Evolutionary conservation across 2,797 vertebrate species (phyloP), one percentile per base, ranked within the genome.

Genomic region (Coccyzus lansbergi): DNA sequence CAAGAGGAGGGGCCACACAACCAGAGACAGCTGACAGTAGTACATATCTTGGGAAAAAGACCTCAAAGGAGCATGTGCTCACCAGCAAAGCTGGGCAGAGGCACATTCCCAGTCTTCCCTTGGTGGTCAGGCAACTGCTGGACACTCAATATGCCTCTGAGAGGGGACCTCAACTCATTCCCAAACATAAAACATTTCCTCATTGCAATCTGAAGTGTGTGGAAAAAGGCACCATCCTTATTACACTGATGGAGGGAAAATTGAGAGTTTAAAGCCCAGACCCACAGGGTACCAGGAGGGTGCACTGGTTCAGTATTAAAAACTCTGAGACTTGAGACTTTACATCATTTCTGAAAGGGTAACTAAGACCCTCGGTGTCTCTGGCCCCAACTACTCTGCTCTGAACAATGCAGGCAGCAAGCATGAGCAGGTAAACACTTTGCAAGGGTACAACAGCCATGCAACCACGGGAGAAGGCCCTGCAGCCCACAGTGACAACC

Each of bases 21-120:
- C 8, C 56, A 83, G 10, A 24, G 46, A 53, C 33, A 83, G 46
- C 15, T 17, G 56, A 72, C 10, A 44, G 15, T 7, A 42, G 18
- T 29, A 49, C 0, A 0, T 12, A 3, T 36, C 6, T 20, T 40
- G 15, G 40, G 38, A 38, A 76, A 40, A 74, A 53, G 33, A 26
- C 22, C 64, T 6, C 25, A 58, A 83, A 44, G 24, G 25, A 80
- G 56, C 8, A 48, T 36, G 38, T 19, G 51, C 15, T 34, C 12
- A 11, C 53, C 10, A 15, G 25, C 20, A 70, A 36, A 80, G 60
- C 28, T 34, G 20, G n/a, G 28, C 36, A 56, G 28, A 65, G 5
- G 40, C 36, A 90, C n/a, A 13, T 56, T 67, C 53, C 17, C 56
- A 74, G 62, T 14, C n/a, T 25, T 40, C 11, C 12, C 48, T 6